Percentiles rank a stretch among this genome's conserved stretches.
Evolutionary conservation across 1,140 invertebrate species (phyloP).

Genomic region (Zaprionus vittiger): DNA sequence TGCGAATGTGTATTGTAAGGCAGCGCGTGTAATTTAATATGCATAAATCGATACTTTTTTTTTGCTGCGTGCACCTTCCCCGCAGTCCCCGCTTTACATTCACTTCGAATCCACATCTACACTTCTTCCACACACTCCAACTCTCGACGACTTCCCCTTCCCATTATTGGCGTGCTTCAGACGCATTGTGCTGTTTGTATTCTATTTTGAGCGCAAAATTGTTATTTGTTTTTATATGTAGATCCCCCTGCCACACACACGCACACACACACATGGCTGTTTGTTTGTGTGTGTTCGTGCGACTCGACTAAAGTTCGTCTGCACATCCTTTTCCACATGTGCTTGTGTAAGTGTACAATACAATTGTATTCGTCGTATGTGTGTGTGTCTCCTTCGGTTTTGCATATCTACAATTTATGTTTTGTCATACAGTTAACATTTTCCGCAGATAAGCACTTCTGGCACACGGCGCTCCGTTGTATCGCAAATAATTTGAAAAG

Average conservation of each 20-base stretch:
- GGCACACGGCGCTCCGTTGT: conserved; percentile 52
- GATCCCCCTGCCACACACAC: conserved; percentile 2
- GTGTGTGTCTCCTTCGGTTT: conserved; percentile 44
- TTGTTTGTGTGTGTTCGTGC: conserved; percentile 7
- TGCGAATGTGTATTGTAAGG: conserved; percentile 29
- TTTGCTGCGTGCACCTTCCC: not conserved
- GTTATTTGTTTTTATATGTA: conserved; percentile 76
- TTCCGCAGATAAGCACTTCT: conserved; percentile 77
- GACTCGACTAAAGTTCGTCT: conserved; percentile 12
- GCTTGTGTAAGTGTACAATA: conserved; percentile 9
- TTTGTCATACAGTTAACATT: conserved; percentile 78
- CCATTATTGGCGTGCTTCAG: conserved; percentile 37
- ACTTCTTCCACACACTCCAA: not conserved
- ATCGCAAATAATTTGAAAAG: conserved; percentile 76
- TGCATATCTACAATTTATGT: conserved; percentile 79
- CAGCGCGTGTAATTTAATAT: conserved; percentile 75
- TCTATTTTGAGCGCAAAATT: conserved; percentile 77
- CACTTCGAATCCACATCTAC: conserved; percentile 1
- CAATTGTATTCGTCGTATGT: conserved; percentile 16
- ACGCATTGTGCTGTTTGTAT: conserved; percentile 65
- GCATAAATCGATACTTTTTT: conserved; percentile 72
- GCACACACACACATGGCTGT: not conserved
- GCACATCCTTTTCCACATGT: conserved; percentile 21
- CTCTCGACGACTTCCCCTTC: not conserved
- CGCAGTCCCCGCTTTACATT: conserved; percentile 20